These are phyloP conservation scores for Drosophila kurseongensis DNA, from an alignment of 1,140 invertebrate species.

Conservation along the genomic window DNA sequence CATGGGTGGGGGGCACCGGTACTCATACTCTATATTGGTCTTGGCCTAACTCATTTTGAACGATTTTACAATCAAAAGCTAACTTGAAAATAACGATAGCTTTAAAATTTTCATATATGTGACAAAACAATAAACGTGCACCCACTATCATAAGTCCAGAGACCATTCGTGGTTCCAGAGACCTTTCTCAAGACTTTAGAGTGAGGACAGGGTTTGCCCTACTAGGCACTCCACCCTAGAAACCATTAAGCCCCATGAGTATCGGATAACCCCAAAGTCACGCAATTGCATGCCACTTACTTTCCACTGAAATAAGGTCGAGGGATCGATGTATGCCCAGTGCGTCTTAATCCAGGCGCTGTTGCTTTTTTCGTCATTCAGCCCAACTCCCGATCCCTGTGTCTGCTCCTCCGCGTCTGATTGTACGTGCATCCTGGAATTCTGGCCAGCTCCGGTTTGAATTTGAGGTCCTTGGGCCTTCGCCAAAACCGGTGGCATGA, in stretches of 20 bases:
- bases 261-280: conserved; percentile 1
- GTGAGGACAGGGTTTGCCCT: too few species aligned
- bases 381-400: conserved; percentile 4
- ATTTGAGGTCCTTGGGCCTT: conserved; percentile 61
- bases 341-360: conserved; percentile 78
- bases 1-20: not conserved
- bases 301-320: conserved; percentile 88
- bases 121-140: too few species aligned
- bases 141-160: not conserved
- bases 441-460: conserved; percentile 17
- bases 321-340: conserved; percentile 88
- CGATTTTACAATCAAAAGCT: too few species aligned
- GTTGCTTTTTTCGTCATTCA: conserved; percentile 47
- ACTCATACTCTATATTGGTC: not conserved
- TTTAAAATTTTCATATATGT: too few species aligned
- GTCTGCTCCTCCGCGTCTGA: conserved; percentile 2
- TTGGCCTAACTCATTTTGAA: too few species aligned
- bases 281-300: conserved; percentile 82
- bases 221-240: too few species aligned
- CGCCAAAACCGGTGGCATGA: conserved; percentile 79
- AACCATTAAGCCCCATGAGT: not conserved
- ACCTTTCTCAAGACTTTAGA: not conserved
- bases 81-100: too few species aligned
- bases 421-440: conserved; percentile 19
- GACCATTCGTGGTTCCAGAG: not conserved